Evolutionary conservation across 2,797 vertebrate genomes (phyloP).

Genomic region (Sebastes elongatus): DNA sequence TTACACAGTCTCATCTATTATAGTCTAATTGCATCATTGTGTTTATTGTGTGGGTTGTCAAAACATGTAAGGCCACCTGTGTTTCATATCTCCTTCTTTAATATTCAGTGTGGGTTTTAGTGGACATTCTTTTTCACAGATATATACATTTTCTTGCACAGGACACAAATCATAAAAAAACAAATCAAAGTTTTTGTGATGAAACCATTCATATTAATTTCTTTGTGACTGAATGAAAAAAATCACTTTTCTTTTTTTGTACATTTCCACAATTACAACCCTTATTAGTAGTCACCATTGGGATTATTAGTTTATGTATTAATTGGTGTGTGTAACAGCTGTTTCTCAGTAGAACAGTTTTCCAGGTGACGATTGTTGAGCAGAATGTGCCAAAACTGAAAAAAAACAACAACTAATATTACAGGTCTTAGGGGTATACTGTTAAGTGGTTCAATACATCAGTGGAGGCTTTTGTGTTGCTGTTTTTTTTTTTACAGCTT

Average conservation of each 20-base stretch:
- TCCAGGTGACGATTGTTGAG: neutral
- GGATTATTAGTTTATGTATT: neutral
- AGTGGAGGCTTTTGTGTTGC: neutral
- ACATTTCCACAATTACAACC: neutral
- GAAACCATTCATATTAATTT: neutral
- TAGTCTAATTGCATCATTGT: neutral
- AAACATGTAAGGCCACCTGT: neutral
- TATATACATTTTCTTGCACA: neutral
- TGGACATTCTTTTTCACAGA: neutral
- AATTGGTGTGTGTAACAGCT: neutral
- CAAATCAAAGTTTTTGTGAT: neutral
- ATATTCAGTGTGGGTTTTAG: neutral
- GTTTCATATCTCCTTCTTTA: neutral
- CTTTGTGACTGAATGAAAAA: neutral
- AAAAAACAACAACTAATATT: neutral
- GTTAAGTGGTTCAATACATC: neutral
- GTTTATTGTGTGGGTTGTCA: neutral
- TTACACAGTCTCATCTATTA: neutral
- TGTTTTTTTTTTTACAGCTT: neutral
- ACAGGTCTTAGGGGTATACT: neutral
- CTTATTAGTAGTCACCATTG: neutral
- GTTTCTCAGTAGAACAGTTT: neutral
- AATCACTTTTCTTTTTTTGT: too few species aligned
- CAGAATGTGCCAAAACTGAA: neutral
- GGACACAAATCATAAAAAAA: neutral